Percentiles rank a stretch among this genome's conserved stretches.
Evolutionary conservation across 2,888 invertebrate genomes (phyloP).

Genomic region (Chymomyza fuscimana): DNA sequence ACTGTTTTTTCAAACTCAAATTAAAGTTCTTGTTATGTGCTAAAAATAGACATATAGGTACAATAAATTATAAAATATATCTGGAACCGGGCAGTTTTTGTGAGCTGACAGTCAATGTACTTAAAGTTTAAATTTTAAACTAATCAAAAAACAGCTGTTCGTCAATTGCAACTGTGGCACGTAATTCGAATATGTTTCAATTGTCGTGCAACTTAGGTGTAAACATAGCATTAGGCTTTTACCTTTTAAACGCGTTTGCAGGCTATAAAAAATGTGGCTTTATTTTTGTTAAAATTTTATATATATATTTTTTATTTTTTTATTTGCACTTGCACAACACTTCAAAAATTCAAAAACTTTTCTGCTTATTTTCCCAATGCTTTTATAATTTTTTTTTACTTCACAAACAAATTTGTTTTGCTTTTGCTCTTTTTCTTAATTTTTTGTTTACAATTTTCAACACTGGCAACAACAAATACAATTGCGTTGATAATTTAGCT

Average conservation of each 20-base stretch:
- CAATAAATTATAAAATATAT: too few species aligned
- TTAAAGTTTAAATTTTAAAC: too few species aligned
- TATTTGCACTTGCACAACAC: background rate
- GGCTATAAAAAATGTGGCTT: background rate
- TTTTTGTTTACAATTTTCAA: constrained; percentile 23
- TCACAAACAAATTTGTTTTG: background rate
- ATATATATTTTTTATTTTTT: background rate
- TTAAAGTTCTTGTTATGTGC: too few species aligned
- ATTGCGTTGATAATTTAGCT: background rate
- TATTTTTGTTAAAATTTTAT: background rate
- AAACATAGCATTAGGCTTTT: background rate
- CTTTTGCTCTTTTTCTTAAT: constrained; percentile 20
- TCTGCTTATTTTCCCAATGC: constrained; percentile 43
- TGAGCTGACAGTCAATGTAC: too few species aligned
- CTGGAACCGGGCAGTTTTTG: too few species aligned
- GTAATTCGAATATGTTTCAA: too few species aligned
- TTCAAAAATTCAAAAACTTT: background rate
- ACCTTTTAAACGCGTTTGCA: constrained; percentile 8
- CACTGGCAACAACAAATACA: constrained; percentile 7
- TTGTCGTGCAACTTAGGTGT: too few species aligned
- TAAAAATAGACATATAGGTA: too few species aligned
- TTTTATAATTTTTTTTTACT: background rate
- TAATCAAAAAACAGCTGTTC: too few species aligned
- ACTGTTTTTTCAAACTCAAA: too few species aligned
- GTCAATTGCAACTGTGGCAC: too few species aligned